Evolutionary conservation across 2,888 invertebrate genomes (phyloP).

Genomic region (Drosophila vallismaia): DNA sequence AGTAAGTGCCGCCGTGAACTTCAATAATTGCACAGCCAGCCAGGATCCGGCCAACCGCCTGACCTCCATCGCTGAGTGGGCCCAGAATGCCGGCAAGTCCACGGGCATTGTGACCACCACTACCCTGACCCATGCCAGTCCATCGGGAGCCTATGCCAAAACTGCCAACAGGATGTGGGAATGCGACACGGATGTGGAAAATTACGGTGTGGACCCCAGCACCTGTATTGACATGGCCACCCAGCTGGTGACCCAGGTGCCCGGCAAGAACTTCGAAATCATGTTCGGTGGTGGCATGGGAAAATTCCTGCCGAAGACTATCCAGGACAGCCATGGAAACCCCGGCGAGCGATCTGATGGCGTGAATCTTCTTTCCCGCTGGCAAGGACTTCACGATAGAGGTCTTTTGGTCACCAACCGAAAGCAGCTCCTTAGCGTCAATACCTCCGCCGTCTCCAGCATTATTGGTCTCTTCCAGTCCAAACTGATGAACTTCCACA

Average conservation of each 20-base stretch:
- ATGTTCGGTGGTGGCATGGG: slow-evolving; percentile 91
- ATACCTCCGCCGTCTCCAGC: slow-evolving; percentile 84
- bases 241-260: slow-evolving; percentile 88
- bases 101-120: slow-evolving; percentile 90
- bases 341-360: slow-evolving; percentile 87
- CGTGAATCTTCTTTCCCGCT: slow-evolving; percentile 87
- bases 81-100: slow-evolving; percentile 86
- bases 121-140: slow-evolving; percentile 91
- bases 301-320: slow-evolving; percentile 87
- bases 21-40: slow-evolving; percentile 87
- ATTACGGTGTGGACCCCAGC: slow-evolving; percentile 43
- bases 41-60: slow-evolving; percentile 86
- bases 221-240: slow-evolving; percentile 89
- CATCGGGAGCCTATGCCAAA: slow-evolving; percentile 87
- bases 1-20: slow-evolving; percentile 87
- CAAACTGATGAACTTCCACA: slow-evolving; percentile 86
- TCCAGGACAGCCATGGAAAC: slow-evolving; percentile 83
- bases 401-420: slow-evolving; percentile 87
- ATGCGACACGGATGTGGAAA: slow-evolving; percentile 86
- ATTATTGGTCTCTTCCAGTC: slow-evolving; percentile 85
- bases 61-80: slow-evolving; percentile 88
- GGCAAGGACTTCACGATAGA: slow-evolving; percentile 85
- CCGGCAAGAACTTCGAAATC: slow-evolving; percentile 89
- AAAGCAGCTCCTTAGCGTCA: slow-evolving; percentile 85
- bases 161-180: slow-evolving; percentile 90